Percentiles rank a stretch among this genome's conserved stretches.
Evolutionary conservation across 2,888 invertebrate genomes (phyloP).

Genomic region (Rhopalosiphum nymphaeae): DNA sequence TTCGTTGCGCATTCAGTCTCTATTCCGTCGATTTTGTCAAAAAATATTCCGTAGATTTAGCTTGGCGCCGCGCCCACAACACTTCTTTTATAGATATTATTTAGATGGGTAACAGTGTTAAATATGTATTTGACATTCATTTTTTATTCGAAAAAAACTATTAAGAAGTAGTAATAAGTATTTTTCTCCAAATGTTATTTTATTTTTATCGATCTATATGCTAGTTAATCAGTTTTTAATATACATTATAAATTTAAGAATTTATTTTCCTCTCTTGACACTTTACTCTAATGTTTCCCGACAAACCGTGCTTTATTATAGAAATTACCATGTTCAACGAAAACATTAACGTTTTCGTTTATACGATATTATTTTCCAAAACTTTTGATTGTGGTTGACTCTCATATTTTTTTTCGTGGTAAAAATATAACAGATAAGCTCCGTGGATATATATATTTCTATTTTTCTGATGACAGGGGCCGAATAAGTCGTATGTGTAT

Average conservation of each 20-base stretch:
- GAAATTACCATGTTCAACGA: not conserved
- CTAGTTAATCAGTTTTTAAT: not conserved
- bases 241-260: not conserved
- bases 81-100: not conserved
- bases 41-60: not conserved
- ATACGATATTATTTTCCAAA: not conserved
- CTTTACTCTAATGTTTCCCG: not conserved
- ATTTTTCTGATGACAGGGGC: not conserved
- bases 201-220: not conserved
- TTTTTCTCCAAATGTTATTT: not conserved
- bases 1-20: not conserved
- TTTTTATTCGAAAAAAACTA: not conserved
- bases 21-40: not conserved
- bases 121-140: not conserved
- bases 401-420: not conserved
- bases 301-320: not conserved
- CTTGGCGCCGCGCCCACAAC: not conserved
- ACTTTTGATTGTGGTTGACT: not conserved
- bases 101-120: too few species aligned
- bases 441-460: not conserved
- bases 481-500: too few species aligned
- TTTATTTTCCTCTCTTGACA: not conserved
- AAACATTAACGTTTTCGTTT: not conserved
- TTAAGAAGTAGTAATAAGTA: not conserved
- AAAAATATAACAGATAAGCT: not conserved